Base-by-base conservation (phyloP, 2,888 invertebrate species). In the Hypselothyrea guttata region DNA sequence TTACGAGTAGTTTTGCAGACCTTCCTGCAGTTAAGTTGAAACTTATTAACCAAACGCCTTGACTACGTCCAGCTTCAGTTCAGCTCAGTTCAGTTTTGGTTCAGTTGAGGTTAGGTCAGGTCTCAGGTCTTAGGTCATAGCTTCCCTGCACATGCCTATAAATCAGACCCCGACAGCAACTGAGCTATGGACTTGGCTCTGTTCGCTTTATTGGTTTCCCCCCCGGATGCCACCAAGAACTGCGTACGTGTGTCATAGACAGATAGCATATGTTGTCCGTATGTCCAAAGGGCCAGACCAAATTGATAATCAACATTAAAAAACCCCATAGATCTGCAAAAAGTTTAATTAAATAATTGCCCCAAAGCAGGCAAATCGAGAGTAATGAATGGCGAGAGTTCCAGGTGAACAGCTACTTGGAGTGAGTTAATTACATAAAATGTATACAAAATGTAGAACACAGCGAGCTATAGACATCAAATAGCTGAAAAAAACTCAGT, bases 21-120 rank as follows among this genome's bases (percentile, higher is more conserved):
- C 9, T 2, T 12, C 31, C 15, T 38, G 58, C n/a, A n/a, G n/a
- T 40, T 38, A 42, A 42, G 52, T 35, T 40, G 44, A 72, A 66
- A 70, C 76, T 67, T 83, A 75, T 83, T 77, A 75, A 64, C 57
- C 71, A 56, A n/a, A 16, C 64, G 55, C 22, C 55, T 61, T 64
- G 69, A 61, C 57, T 60, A 67, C 59, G 34, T 45, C 52, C 2
- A 37, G 48, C 18, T 33, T 30, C 30, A 18, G 5, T 11, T n/a
- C 11, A 15, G 42, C 11, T 30, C 11, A 8, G 37, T 37, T 9
- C 27, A n/a, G 31, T 40, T 38, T n/a, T 15, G 31, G 38, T 4
- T 30, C 30, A 18, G 5, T 11, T n/a, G 9, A 15, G 42, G 16
- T 30, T 13, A 8, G 37, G 28, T 9, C 27, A n/a, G 31, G 1